Percentiles rank a stretch among this genome's conserved stretches.
Evolutionary conservation across 2,888 invertebrate genomes (phyloP).

Genomic region (Camptogramma bilineatum): DNA sequence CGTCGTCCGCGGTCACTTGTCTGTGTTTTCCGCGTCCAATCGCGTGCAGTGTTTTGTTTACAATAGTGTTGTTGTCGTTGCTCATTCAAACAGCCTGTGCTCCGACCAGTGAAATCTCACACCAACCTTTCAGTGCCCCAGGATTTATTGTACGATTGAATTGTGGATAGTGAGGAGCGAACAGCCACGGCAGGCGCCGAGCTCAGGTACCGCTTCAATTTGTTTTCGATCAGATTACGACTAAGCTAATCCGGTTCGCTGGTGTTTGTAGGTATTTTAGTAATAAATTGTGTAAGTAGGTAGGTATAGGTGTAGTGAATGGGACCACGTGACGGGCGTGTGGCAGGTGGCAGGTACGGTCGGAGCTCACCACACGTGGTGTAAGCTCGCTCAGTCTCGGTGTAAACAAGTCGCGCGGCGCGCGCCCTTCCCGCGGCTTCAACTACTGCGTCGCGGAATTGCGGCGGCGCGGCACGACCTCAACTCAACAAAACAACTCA

Average conservation of each 20-base stretch:
- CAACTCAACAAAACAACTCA: constrained; percentile 8
- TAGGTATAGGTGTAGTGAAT: constrained; percentile 63
- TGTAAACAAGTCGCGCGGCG: constrained; percentile 71
- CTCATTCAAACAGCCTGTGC: constrained; percentile 66
- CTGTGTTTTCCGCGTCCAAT: constrained; percentile 59
- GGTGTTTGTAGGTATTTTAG: constrained; percentile 48
- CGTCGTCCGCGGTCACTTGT: constrained; percentile 68
- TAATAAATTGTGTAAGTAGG: constrained; percentile 42
- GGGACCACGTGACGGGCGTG: constrained; percentile 74
- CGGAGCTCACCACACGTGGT: constrained; percentile 79
- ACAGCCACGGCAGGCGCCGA: constrained; percentile 78
- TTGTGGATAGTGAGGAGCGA: constrained; percentile 66
- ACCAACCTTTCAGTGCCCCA: constrained; percentile 38
- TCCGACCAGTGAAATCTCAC: constrained; percentile 59
- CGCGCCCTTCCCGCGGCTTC: constrained; percentile 47
- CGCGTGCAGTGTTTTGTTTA: constrained; percentile 73
- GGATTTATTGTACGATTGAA: constrained; percentile 54
- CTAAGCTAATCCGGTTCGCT: constrained; percentile 59
- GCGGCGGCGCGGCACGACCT: constrained; percentile 16
- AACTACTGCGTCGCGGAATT: constrained; percentile 38
- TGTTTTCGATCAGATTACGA: constrained; percentile 74
- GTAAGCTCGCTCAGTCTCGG: constrained; percentile 57
- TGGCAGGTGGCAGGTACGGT: constrained; percentile 46
- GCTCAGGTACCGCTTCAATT: constrained; percentile 78
- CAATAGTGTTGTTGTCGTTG: constrained; percentile 72